Evolutionary conservation across 2,797 vertebrate genomes (phyloP), one percentile per base, ranked within the genome.

Genomic region (Xenentodon cancila): DNA sequence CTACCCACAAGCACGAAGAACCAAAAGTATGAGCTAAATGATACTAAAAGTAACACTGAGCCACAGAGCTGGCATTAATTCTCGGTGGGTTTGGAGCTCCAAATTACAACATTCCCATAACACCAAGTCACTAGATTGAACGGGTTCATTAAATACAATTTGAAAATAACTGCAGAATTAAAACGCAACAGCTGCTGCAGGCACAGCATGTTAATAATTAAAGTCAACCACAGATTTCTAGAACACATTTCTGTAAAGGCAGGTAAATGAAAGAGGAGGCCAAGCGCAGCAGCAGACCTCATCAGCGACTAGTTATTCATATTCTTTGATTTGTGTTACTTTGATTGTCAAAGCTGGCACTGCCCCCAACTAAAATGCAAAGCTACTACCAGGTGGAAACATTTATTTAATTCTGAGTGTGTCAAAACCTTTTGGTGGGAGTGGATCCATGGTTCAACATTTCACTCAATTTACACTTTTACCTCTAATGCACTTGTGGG

Each of bases 391-490:
- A 86, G 83, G 79, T 89, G 85, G 73, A 62, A 81, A 44, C 75
- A 50, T 73, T 89, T 86, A 87, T 81, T 84, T 67, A 82, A 68
- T 57, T 19, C 68, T 49, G 70, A 88, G 74, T 79, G 73, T 85
- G 81, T 87, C 79, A 85, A 59, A 84, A 76, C 78, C 72, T 27
- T 77, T 56, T 51, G 66, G 75, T 71, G 77, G 73, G 79, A 77
- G 79, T 76, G 59, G 68, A 83, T 75, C 69, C 77, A 62, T 59
- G 15, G 69, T 73, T 54, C 76, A 67, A 32, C 73, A 88, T 84
- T 79, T 82, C 68, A 65, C 76, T 75, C 78, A 84, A 84, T 84
- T 84, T 85, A 88, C 84, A 87, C 82, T 84, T 90, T 84, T 86
- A 85, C 84, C 84, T 83, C 78, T 80, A 71, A 75, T 68, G 66